Percentiles rank a stretch among this genome's conserved stretches.
These are phyloP conservation scores for Rhagonycha lutea DNA, from an alignment of 2,888 invertebrate genomes.

Conservation along the genomic window DNA sequence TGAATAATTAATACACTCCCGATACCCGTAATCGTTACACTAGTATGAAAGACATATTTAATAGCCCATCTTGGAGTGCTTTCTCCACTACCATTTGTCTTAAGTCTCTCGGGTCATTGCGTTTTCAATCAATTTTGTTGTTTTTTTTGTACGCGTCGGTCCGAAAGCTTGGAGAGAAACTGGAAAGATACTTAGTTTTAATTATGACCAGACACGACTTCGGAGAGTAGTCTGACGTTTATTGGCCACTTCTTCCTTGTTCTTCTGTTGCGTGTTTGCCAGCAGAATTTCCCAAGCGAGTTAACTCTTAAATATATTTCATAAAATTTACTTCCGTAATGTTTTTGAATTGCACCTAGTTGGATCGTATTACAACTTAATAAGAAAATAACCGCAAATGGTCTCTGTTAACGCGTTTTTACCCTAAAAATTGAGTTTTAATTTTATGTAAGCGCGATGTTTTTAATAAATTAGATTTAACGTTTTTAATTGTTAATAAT, in stretches of 20 bases:
- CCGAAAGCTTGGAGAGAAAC: slow-evolving; percentile 39
- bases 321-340: slow-evolving; percentile 25
- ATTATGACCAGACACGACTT: slow-evolving; percentile 50
- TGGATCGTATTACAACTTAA: slow-evolving; percentile 14
- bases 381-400: neutral
- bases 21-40: slow-evolving; percentile 5
- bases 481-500: neutral
- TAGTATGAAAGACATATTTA: slow-evolving; percentile 38
- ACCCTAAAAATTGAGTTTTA: neutral
- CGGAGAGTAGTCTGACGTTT: slow-evolving; percentile 47
- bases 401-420: neutral
- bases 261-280: slow-evolving; percentile 41
- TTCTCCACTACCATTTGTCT: slow-evolving; percentile 45
- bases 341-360: slow-evolving; percentile 21
- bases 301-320: slow-evolving; percentile 36
- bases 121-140: slow-evolving; percentile 50
- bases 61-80: slow-evolving; percentile 37
- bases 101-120: slow-evolving; percentile 47
- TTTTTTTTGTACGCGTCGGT: slow-evolving; percentile 33
- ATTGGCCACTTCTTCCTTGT: slow-evolving; percentile 49
- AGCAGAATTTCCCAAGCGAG: slow-evolving; percentile 44
- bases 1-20: neutral
- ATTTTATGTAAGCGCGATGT: neutral
- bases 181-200: slow-evolving; percentile 52
- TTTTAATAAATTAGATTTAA: neutral